Evolutionary conservation across 2,888 invertebrate species (phyloP), one percentile per base, ranked within the genome.

Genomic region (Ophraella communa): DNA sequence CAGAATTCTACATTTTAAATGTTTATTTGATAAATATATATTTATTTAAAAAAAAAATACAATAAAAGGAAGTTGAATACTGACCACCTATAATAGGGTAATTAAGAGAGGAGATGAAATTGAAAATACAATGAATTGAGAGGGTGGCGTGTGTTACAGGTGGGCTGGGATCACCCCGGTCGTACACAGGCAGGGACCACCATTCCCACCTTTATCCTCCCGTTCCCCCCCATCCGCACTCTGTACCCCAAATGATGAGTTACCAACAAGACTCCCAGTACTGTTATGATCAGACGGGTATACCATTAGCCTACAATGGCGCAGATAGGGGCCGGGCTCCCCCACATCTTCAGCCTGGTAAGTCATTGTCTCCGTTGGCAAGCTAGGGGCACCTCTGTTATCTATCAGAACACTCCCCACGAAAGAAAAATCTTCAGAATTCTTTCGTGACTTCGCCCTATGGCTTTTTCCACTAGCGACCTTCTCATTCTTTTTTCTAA

Each of bases 261-360:
- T 81, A 83, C 83, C 80, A 83, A 80, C 83, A 84, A 81, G 82
- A 81, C 44, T 83, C 82, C 82, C 85, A 85, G 82, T 86, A 85
- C 84, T 85, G 85, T 85, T 86, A 86, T 82, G 86, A 87, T 84
- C 85, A 85, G 82, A 81, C 84, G 80, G 82, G 79, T 79, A 79
- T 81, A 80, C 81, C 80, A 77, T 79, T 80, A 80, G 76, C 79
- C 77, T 80, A 80, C 80, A 80, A 80, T 79, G 80, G 82, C 74
- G 78, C 80, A 71, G 81, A 80, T 75, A 79, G 82, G 79, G 81
- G 81, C 73, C 79, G 81, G 66, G 77, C 77, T 70, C 78, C 79
- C 69, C 71, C 72, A 53, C 82, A 82, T 78, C 81, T 82, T 66
- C 82, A 82, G 77, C 79, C 81, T 79, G 83, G 83, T 84, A 84